phyloP scores from a whole-genome alignment of 2,797 vertebrate genomes.

The Takifugu rubripes region DNA sequence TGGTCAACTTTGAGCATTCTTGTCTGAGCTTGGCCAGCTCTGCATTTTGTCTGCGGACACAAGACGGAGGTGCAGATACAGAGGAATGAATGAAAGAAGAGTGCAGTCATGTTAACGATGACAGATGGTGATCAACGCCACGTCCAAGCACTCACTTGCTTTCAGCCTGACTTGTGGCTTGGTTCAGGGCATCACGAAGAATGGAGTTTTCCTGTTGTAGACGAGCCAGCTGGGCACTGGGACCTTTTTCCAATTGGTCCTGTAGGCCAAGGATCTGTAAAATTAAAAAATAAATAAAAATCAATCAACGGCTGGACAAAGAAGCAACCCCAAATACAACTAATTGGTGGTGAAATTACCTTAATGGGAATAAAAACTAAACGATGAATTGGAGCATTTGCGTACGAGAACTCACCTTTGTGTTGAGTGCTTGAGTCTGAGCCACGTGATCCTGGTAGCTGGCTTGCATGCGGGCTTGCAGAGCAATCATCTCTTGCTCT shows the following conservation, averaged over 20 bases:
- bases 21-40: slow-evolving; percentile 92
- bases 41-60: slow-evolving; percentile 82
- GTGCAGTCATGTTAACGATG: too few species aligned
- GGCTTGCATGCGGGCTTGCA: slow-evolving; percentile 92
- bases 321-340: neutral
- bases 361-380: neutral
- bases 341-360: neutral
- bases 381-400: neutral
- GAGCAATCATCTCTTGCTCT: slow-evolving; percentile 83
- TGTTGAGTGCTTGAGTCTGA: slow-evolving; percentile 86
- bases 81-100: neutral
- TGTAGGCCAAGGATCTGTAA: slow-evolving; percentile 83
- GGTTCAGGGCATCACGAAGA: slow-evolving; percentile 91
- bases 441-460: slow-evolving; percentile 88
- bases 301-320: neutral
- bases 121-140: neutral
- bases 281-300: neutral
- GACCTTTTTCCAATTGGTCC: slow-evolving; percentile 93
- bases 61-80: neutral
- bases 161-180: slow-evolving; percentile 94
- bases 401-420: slow-evolving; percentile 77
- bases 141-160: slow-evolving; percentile 85
- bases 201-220: slow-evolving; percentile 97
- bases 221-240: slow-evolving; percentile 89
- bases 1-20: slow-evolving; percentile 86